Conservation (phyloP, 2,797 vertebrate species). For the Spinus olivaceus region DNA sequence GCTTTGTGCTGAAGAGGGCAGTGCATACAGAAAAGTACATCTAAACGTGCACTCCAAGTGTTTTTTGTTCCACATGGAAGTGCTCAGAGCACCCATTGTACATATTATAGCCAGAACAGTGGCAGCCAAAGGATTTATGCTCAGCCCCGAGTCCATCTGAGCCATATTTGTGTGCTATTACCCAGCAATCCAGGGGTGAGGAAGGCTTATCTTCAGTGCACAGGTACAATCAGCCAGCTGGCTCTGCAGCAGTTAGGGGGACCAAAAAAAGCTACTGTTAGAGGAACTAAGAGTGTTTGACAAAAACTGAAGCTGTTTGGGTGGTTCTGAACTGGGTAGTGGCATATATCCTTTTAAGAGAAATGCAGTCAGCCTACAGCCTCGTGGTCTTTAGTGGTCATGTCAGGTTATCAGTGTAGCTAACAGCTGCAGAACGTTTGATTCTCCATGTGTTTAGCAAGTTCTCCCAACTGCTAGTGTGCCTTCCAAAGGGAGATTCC, state of each 20-base stretch:
- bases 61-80: accelerated
- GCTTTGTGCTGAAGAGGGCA: not conserved
- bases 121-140: accelerated
- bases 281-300: not conserved
- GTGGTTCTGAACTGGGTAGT: accelerated
- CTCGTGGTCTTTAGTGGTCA: not conserved
- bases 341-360: accelerated
- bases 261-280: accelerated
- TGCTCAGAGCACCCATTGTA: accelerated
- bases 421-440: not conserved
- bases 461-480: not conserved
- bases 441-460: not conserved
- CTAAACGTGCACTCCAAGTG: accelerated
- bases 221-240: accelerated
- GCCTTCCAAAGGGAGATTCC: not conserved
- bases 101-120: accelerated
- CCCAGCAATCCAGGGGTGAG: accelerated
- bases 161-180: accelerated
- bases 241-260: not conserved
- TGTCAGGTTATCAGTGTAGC: accelerated
- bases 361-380: not conserved
- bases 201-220: not conserved
- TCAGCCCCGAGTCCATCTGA: accelerated
- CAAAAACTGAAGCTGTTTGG: accelerated
- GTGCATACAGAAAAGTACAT: accelerated